phyloP scores from a whole-genome alignment of 1,140 invertebrate genomes.

The Drosophila tani region DNA sequence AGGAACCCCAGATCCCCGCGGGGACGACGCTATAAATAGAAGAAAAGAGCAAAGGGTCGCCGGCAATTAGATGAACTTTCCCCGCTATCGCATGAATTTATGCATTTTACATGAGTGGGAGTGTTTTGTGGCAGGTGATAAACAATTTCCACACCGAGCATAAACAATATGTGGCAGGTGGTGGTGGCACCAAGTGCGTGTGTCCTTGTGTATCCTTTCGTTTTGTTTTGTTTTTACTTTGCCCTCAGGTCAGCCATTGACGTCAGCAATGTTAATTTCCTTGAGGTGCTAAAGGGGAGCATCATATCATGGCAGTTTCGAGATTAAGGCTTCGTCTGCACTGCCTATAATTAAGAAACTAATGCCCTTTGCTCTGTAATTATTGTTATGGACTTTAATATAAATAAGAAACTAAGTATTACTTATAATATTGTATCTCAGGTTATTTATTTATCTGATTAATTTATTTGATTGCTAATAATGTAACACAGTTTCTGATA shows the following conservation, averaged over 20 bases:
- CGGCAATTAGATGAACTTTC: constrained; percentile 66
- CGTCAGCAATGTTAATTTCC: constrained; percentile 27
- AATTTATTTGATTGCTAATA: too few relatives aligned
- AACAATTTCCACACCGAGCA: constrained; percentile 64
- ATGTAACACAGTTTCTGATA: too few relatives aligned
- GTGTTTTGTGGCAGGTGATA: constrained; percentile 49
- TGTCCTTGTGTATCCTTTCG: background rate
- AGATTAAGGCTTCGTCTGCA: background rate
- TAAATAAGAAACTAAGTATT: too few relatives aligned
- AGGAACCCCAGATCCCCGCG: background rate
- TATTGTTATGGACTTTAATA: too few relatives aligned
- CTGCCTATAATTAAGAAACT: background rate
- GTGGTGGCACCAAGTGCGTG: constrained; percentile 25
- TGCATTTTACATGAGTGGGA: constrained; percentile 67
- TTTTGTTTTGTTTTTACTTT: background rate
- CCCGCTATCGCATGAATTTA: constrained; percentile 48
- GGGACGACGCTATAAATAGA: constrained; percentile 60
- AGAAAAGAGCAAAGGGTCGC: constrained; percentile 31
- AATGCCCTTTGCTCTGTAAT: too few relatives aligned
- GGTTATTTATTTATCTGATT: too few relatives aligned
- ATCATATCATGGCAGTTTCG: background rate
- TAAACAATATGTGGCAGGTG: constrained; percentile 61
- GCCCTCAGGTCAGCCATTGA: constrained; percentile 29
- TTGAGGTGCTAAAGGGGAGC: background rate
- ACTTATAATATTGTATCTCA: too few relatives aligned